Evolutionary conservation across 2,113 vertebrate genomes (phyloP).

Genomic region (Ailuropoda melanoleuca): DNA sequence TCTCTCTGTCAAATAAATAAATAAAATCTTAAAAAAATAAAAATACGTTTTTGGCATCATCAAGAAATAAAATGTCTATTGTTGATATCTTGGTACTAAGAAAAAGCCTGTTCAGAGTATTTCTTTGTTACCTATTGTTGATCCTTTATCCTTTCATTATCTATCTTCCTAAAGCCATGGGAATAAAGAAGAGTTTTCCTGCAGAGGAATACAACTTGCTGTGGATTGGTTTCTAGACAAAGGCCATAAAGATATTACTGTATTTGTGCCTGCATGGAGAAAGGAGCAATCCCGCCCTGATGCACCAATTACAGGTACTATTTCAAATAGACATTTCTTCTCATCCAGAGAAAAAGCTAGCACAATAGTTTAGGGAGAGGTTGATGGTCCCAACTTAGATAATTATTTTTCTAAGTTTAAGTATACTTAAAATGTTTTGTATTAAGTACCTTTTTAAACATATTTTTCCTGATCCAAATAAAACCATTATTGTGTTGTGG

Average conservation of each 20-base stretch:
- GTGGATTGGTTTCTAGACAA: constrained; percentile 99
- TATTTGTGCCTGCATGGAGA: constrained; percentile 98
- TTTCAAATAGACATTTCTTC: constrained; percentile 3
- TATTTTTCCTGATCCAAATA: background rate
- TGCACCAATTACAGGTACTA: constrained; percentile 95
- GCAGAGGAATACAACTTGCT: constrained; percentile 96
- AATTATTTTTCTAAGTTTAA: constrained; percentile 51
- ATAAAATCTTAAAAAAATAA: background rate
- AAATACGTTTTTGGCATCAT: background rate
- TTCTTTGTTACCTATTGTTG: constrained; percentile 30
- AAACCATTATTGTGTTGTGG: constrained; percentile 7
- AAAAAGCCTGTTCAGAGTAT: background rate
- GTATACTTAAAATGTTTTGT: constrained; percentile 34
- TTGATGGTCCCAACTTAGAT: constrained; percentile 30
- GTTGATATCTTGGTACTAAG: background rate
- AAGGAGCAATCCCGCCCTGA: constrained; percentile 98
- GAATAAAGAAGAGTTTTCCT: constrained; percentile 99
- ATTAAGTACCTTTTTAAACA: background rate
- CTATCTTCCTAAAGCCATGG: constrained; percentile 92
- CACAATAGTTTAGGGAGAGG: background rate
- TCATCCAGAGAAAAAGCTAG: background rate
- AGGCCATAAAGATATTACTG: constrained; percentile 98
- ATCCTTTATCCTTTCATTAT: constrained; percentile 29
- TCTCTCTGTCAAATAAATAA: no score
- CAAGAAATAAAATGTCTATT: background rate